A percentile compares a stretch with the other conserved stretches of the same genome.
Evolutionary conservation across 2,113 vertebrate genomes (phyloP).

Genomic region (Entelurus aequoreus): DNA sequence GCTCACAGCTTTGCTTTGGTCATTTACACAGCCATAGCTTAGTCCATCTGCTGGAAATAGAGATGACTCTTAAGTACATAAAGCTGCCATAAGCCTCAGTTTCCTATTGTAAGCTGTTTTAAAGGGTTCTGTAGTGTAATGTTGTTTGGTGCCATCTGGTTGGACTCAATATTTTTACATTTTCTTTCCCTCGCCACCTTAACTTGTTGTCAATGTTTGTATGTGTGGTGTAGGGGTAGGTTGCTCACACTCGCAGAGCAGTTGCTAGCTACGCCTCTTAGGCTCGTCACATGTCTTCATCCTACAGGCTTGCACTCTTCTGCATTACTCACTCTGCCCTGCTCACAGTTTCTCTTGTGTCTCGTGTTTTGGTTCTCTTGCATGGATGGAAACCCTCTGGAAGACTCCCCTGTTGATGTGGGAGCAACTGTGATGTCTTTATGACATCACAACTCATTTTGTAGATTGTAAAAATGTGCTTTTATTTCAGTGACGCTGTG

Average conservation of each 20-base stretch:
- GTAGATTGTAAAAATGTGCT: too few species aligned
- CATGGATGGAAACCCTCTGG: conserved; percentile 4
- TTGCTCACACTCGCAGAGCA: conserved; percentile 9
- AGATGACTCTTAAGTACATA: conserved; percentile 61
- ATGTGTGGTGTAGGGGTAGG: conserved; percentile 23
- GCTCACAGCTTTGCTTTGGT: conserved; percentile 28
- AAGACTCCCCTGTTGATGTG: not conserved
- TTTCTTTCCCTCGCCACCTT: conserved; percentile 34
- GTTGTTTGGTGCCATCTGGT: conserved; percentile 62
- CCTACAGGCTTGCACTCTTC: conserved; percentile 40
- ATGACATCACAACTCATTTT: not conserved
- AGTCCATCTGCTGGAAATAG: conserved; percentile 55
- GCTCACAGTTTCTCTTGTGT: conserved; percentile 15
- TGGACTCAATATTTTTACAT: conserved; percentile 50
- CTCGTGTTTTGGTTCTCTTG: not conserved
- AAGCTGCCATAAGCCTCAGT: conserved; percentile 70
- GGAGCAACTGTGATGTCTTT: not conserved
- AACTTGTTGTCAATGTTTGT: conserved; percentile 18
- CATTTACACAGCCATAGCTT: conserved; percentile 52
- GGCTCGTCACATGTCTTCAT: conserved; percentile 46
- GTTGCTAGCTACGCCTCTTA: conserved; percentile 30
- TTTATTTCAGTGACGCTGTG: not conserved
- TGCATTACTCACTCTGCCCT: conserved; percentile 23
- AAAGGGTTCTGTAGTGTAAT: conserved; percentile 50
- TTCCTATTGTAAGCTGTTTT: conserved; percentile 72